Evolutionary conservation across 2,888 invertebrate genomes (phyloP).

Genomic region (Charanyca ferruginea): DNA sequence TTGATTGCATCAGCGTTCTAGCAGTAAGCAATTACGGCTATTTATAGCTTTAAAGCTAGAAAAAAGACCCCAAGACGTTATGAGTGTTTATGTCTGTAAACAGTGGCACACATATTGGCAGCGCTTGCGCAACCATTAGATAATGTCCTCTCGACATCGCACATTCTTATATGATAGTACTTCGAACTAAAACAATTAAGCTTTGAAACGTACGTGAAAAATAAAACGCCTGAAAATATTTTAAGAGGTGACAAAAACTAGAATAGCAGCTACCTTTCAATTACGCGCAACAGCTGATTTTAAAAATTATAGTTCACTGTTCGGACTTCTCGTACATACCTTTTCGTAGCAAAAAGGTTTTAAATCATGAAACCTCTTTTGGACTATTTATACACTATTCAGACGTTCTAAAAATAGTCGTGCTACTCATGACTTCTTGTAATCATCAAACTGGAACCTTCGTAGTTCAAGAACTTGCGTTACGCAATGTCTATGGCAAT

Average conservation of each 20-base stretch:
- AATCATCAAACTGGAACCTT: conserved; percentile 21
- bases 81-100: conserved; percentile 2
- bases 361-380: neutral
- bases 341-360: neutral
- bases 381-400: neutral
- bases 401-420: conserved; percentile 10
- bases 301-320: too few relatives aligned
- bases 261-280: too few relatives aligned
- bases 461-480: conserved; percentile 35
- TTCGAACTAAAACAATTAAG: conserved; percentile 45
- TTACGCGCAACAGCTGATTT: too few relatives aligned
- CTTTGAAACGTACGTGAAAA: conserved; percentile 54
- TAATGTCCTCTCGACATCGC: conserved; percentile 75
- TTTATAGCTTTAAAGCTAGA: neutral
- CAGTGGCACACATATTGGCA: conserved; percentile 71
- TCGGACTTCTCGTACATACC: too few relatives aligned
- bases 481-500: conserved; percentile 33
- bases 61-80: conserved; percentile 18
- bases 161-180: conserved; percentile 70
- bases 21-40: neutral
- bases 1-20: neutral
- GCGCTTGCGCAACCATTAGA: conserved; percentile 77
- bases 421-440: neutral
- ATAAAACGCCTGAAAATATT: neutral
- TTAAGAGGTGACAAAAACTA: neutral